phyloP scores from a whole-genome alignment of 2,888 invertebrate genomes.

The Megalurothrips usitatus region DNA sequence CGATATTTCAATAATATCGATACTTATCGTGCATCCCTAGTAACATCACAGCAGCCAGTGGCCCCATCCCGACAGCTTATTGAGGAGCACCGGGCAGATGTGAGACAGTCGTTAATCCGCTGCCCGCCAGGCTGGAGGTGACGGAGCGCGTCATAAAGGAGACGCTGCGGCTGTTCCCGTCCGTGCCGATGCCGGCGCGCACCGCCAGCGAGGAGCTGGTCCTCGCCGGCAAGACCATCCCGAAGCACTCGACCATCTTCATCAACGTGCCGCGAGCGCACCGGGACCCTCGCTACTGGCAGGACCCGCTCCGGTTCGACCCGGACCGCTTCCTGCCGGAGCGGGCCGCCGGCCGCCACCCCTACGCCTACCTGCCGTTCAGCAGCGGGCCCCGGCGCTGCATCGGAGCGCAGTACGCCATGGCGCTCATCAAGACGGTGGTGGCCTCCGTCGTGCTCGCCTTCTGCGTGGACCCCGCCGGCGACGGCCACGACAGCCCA shows the following conservation, averaged over 20 bases:
- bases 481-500: too few relatives aligned
- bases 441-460: too few relatives aligned
- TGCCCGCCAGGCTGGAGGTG: not conserved
- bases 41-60: too few relatives aligned
- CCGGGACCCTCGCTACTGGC: not conserved
- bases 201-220: not conserved
- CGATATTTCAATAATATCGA: too few relatives aligned
- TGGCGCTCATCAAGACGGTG: too few relatives aligned
- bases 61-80: too few relatives aligned
- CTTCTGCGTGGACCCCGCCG: too few relatives aligned
- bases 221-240: not conserved
- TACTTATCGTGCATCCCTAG: too few relatives aligned
- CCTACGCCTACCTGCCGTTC: too few relatives aligned
- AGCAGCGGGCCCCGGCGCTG: conserved; percentile 46
- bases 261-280: not conserved
- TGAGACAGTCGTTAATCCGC: too few relatives aligned
- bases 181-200: not conserved
- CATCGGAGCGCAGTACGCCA: conserved; percentile 37
- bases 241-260: not conserved
- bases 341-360: conserved; percentile 45
- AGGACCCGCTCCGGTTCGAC: conserved; percentile 42
- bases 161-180: not conserved
- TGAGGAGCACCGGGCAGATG: too few relatives aligned
- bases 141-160: not conserved
- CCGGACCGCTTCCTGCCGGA: conserved; percentile 52